Base-by-base conservation (phyloP, 2,113 vertebrate genomes). In the Tringa solitaria region DNA sequence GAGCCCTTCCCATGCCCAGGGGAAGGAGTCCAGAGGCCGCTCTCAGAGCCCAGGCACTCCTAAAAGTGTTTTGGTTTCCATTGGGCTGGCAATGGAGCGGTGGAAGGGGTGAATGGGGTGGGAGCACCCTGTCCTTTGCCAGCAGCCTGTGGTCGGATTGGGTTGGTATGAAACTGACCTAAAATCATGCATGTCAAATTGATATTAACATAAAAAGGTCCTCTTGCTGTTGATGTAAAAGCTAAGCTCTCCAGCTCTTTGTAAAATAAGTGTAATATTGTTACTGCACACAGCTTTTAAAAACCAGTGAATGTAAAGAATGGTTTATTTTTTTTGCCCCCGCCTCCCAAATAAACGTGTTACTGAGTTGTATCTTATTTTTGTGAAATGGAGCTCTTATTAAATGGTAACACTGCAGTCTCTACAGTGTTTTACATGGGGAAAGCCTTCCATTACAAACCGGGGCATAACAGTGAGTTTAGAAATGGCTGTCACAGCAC, bases 111-210 rank as follows among this genome's bases (percentile, higher is more conserved):
- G 4, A 10, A 15, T 1, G 43, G 43, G 35, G 3, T 23, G 81
- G 69, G 69, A 67, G 51, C 15, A 13, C 28, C 32, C 63, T 45
- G 61, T 7, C 13, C 23, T 28, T 11, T 30, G 70, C 64, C 50
- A 67, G 81, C 45, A 10, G 33, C 8, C 3, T 6, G 33, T 8
- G 26, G 13, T 33, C 16, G 2, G 11, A 0, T 16, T 24, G 6
- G 13, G 2, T 37, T 14, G 4, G 13, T 0, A 0, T 35, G 15
- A 3, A 46, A 15, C 2, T 0, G 6, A 7, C 0, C 14, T 2
- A 0, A 3, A 46, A 10, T 10, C 2, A 11, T 1, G 6, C 1
- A 0, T 19, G 43, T 15, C 12, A 2, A 2, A 4, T 14, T 4
- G 7, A 2, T 27, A 1, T 3, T 16, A 9, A 8, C 3, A 1